Percentiles rank a stretch among this genome's conserved stretches.
These are phyloP conservation scores for Listronotus oregonensis DNA, from an alignment of 1,140 invertebrate species.

Conservation along the genomic window DNA sequence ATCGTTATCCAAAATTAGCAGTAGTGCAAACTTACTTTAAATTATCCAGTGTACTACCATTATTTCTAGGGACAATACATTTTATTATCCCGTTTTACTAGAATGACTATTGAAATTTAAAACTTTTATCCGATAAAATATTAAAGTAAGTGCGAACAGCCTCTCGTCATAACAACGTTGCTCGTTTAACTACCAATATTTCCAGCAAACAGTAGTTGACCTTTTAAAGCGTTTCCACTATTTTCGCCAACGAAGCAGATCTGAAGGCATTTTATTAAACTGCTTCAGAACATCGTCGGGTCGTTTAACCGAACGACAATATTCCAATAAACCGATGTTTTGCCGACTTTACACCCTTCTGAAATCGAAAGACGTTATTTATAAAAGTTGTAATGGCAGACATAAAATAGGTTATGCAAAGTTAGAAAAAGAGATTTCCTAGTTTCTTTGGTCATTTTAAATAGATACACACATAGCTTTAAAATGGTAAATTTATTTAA, in stretches of 20 bases:
- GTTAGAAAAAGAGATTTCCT: background rate
- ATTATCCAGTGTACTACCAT: too few relatives aligned
- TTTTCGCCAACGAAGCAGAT: slow-evolving; percentile 31
- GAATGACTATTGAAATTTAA: too few relatives aligned
- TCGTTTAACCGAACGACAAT: slow-evolving; percentile 31
- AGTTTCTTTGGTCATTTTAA: too few relatives aligned
- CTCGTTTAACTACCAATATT: slow-evolving; percentile 23
- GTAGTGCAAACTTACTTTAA: too few relatives aligned
- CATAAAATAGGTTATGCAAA: background rate
- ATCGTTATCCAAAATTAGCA: too few relatives aligned
- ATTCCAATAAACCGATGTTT: slow-evolving; percentile 39
- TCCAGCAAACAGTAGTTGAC: slow-evolving; percentile 12
- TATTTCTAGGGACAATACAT: too few relatives aligned
- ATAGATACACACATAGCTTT: too few relatives aligned
- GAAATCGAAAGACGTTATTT: slow-evolving; percentile 34
- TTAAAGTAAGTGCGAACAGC: too few relatives aligned
- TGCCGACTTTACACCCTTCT: slow-evolving; percentile 36
- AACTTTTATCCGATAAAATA: too few relatives aligned
- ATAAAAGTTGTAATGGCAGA: slow-evolving; percentile 13
- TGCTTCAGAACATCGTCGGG: slow-evolving; percentile 20
- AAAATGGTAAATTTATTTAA: too few relatives aligned
- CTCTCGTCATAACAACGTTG: too few relatives aligned
- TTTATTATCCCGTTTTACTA: background rate
- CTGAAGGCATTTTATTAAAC: slow-evolving; percentile 35
- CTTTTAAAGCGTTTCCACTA: slow-evolving; percentile 23